Percentiles rank a stretch among this genome's conserved stretches.
Evolutionary conservation across 2,797 vertebrate species (phyloP).

Genomic region (Threskiornis aethiopicus): DNA sequence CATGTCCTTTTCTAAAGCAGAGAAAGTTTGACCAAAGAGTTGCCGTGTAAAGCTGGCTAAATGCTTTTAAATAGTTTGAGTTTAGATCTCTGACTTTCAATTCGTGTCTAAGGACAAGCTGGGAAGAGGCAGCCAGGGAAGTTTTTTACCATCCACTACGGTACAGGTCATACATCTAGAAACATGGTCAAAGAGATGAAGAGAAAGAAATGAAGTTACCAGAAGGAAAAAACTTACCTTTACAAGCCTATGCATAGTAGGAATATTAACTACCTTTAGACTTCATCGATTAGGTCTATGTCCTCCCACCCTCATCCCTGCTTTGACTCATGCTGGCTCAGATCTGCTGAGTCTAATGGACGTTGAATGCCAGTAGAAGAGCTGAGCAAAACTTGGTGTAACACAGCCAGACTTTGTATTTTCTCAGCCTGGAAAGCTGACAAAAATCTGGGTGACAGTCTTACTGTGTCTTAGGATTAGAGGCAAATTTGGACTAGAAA

Average conservation of each 20-base stretch:
- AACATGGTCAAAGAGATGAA: not conserved
- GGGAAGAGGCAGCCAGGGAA: not conserved
- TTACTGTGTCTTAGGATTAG: not conserved
- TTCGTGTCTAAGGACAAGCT: slow-evolving; percentile 16
- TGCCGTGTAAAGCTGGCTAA: slow-evolving; percentile 49
- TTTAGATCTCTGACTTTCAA: slow-evolving; percentile 42
- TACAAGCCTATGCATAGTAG: not conserved
- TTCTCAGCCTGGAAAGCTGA: not conserved
- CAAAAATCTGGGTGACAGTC: not conserved
- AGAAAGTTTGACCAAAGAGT: slow-evolving; percentile 61
- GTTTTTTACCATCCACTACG: not conserved
- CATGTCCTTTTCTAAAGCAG: slow-evolving; percentile 66
- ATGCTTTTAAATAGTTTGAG: slow-evolving; percentile 55
- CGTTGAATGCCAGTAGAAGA: not conserved
- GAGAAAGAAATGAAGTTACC: not conserved
- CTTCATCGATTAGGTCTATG: not conserved
- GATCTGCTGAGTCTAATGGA: not conserved
- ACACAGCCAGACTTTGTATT: not conserved
- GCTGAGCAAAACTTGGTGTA: not conserved
- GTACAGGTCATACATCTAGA: not conserved
- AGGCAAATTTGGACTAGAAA: not conserved
- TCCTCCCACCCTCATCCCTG: not conserved
- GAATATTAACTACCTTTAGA: not conserved
- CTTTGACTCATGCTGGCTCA: not conserved
- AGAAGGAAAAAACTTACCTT: not conserved